Base-by-base conservation (phyloP, 2,113 vertebrate genomes). In the Chaetodon auriga region DNA sequence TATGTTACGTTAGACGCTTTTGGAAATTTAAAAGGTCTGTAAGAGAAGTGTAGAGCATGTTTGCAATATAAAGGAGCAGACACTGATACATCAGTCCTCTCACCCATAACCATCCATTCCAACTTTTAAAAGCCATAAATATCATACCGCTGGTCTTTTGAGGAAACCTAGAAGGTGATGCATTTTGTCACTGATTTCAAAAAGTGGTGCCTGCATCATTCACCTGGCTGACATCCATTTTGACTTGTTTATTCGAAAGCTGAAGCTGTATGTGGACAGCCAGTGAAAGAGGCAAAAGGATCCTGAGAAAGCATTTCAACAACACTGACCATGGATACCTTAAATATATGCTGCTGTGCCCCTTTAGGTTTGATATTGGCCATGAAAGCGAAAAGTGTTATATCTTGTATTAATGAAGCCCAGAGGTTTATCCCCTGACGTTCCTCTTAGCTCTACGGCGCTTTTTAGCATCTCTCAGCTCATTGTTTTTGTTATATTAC, bases 61-160 rank as follows among this genome's bases (percentile, higher is more conserved):
- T 35, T 53, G 43, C 3, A 45, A 53, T 25, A 62, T 19, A 82
- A 70, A 74, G 45, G 55, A 64, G 45, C 71, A 72, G 25, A 36
- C 25, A 19, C 30, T 71, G 21, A 43, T 48, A n/a, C 43, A 73
- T 55, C 49, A 68, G n/a, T 75, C 41, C 51, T 69, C 63, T 73
- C 21, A 62, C 71, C 73, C 45, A 61, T 23, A 38, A 38, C 36
- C 68, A 49, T 74, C 82, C 60, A 45, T 77, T 85, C 23, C 75
- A 51, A 61, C 68, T 41, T 77, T 69, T 76, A 53, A 79, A 70
- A 81, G 70, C 68, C 45, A 6, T 45, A 49, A 36, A 60, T 61
- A 21, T 57, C 35, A 36, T 45, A 38, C 9, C 6, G 18, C 2
- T 9, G 14, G 4, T 48, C 25, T 38, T 65, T 48, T 49, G 41